phyloP scores from a whole-genome alignment of 1,140 invertebrate genomes.

The Homarus americanus region DNA sequence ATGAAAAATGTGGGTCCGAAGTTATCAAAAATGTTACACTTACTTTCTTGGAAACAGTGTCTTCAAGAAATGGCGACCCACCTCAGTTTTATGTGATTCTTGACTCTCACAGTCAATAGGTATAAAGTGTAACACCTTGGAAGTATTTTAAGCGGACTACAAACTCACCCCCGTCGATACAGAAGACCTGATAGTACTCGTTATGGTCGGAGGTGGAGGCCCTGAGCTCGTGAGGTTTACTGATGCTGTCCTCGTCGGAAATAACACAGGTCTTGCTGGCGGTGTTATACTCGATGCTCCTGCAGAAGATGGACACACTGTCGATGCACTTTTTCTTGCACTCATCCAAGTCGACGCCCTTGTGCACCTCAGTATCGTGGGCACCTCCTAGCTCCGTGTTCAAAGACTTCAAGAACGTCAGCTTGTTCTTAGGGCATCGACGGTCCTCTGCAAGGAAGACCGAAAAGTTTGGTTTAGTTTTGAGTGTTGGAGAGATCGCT shows the following conservation, averaged over 20 bases:
- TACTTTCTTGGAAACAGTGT: too few relatives aligned
- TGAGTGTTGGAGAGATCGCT: too few relatives aligned
- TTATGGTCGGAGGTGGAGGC: conserved; percentile 84
- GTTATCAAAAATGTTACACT: too few relatives aligned
- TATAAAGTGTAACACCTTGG: too few relatives aligned
- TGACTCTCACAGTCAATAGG: too few relatives aligned
- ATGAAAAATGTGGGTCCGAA: too few relatives aligned
- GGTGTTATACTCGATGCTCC: conserved; percentile 93
- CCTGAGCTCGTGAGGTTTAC: conserved; percentile 89
- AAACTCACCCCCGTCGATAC: conserved; percentile 77
- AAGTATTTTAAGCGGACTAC: too few relatives aligned
- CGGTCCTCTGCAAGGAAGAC: conserved; percentile 83
- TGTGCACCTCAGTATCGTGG: conserved; percentile 91
- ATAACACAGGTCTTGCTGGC: conserved; percentile 90
- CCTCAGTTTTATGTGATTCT: too few relatives aligned
- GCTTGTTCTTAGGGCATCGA: conserved; percentile 87
- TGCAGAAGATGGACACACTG: conserved; percentile 91
- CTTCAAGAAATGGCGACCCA: too few relatives aligned
- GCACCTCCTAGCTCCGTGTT: conserved; percentile 91
- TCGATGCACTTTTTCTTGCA: conserved; percentile 88
- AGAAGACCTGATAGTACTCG: conserved; percentile 76
- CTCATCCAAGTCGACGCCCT: conserved; percentile 89
- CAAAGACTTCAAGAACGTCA: conserved; percentile 92
- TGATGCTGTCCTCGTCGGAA: conserved; percentile 92
- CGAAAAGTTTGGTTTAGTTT: too few relatives aligned